A percentile compares a stretch with the other conserved stretches of the same genome.
These are phyloP conservation scores for Drosophila chauvacae DNA, from an alignment of 1,140 invertebrate species.

Conservation along the genomic window DNA sequence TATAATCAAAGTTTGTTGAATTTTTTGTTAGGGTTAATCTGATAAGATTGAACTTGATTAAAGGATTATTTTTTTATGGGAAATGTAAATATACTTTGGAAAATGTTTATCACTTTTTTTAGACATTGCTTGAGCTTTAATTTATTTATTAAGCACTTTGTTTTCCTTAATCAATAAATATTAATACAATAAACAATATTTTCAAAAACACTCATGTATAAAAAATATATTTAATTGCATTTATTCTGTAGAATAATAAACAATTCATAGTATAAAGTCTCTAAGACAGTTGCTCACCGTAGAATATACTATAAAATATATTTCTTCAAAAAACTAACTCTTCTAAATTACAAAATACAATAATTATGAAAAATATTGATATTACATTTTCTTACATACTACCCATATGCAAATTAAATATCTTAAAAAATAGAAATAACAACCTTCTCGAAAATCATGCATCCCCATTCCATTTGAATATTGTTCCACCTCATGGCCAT, in stretches of 20 bases:
- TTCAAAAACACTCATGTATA: too few species aligned
- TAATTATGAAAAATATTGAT: neutral
- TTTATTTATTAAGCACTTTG: too few species aligned
- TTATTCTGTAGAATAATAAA: too few species aligned
- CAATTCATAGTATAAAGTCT: too few species aligned
- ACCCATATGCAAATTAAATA: constrained; percentile 8
- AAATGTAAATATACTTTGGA: neutral
- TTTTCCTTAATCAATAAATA: too few species aligned
- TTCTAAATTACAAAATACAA: neutral
- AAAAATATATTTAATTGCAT: too few species aligned
- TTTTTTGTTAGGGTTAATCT: constrained; percentile 6
- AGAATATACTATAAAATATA: too few species aligned
- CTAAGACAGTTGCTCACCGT: too few species aligned
- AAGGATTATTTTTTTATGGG: neutral
- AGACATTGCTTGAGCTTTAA: neutral
- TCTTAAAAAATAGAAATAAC: constrained; percentile 3
- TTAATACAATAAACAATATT: too few species aligned
- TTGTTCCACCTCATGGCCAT: constrained; percentile 73
- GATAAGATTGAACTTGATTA: constrained; percentile 7
- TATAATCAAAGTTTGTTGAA: constrained; percentile 47
- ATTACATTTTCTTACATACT: neutral
- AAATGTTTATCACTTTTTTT: neutral
- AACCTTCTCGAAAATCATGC: constrained; percentile 9
- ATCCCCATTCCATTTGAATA: constrained; percentile 16
- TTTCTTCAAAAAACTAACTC: neutral